These are phyloP conservation scores for Ctenochaetus hawaiiensis DNA, from an alignment of 2,797 vertebrate species.

Conservation along the genomic window DNA sequence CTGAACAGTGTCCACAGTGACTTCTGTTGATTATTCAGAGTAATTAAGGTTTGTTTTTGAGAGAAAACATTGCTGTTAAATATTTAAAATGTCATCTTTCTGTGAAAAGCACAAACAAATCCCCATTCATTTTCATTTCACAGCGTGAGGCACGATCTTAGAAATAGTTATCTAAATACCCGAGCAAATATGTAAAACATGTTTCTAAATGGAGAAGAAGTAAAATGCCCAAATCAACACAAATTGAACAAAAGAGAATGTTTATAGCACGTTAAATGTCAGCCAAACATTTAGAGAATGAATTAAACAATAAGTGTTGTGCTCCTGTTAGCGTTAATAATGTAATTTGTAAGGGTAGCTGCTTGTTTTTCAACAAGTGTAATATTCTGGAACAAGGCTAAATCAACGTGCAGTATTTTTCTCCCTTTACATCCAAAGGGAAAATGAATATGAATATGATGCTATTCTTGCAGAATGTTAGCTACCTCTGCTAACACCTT, in stretches of 20 bases:
- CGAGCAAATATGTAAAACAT: no score
- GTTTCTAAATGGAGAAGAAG: no score
- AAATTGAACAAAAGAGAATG: background rate
- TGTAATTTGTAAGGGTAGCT: background rate
- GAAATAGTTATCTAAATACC: no score
- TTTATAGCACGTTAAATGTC: background rate
- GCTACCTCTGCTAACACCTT: slow-evolving; percentile 2
- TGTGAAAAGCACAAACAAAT: background rate
- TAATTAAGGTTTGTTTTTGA: background rate
- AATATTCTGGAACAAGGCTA: background rate
- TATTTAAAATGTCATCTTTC: background rate
- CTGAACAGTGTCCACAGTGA: background rate
- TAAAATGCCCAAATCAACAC: background rate
- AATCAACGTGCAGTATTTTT: background rate
- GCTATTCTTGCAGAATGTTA: background rate
- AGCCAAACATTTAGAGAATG: background rate
- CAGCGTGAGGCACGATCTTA: background rate
- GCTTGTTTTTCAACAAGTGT: background rate
- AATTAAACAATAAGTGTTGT: background rate
- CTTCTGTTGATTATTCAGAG: background rate
- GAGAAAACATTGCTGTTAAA: background rate
- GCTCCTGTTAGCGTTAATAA: background rate
- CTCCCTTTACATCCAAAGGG: background rate
- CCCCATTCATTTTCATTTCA: background rate
- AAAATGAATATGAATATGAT: background rate